Evolutionary conservation across 2,797 vertebrate genomes (phyloP), one percentile per base, ranked within the genome.

Genomic region (Ciconia nigra): DNA sequence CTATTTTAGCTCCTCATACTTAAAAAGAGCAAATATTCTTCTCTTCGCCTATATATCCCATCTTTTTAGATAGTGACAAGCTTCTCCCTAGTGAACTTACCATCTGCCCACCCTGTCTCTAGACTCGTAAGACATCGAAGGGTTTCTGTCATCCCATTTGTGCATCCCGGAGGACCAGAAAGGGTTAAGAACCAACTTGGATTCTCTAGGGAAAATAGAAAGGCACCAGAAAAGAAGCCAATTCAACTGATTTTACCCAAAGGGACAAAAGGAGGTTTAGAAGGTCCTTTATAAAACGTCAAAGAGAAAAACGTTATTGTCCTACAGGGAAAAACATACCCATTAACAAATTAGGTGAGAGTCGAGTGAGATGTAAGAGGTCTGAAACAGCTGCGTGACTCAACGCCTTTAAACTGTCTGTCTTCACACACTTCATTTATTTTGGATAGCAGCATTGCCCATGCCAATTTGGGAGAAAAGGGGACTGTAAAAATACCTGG

Each of bases 331-430:
- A 70, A 92, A 85, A 76, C 63, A 83, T 24, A n/a, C 5, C 76
- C 66, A 58, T 92, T 94, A 96, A 95, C 93, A 94, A 90, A 96
- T 69, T 8, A 93, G 82, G 89, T 88, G 89, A 89, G 87, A 90
- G 69, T 10, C 0, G 1, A 87, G 73, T 54, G 88, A 90, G 83
- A 76, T 44, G 65, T 72, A 35, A 93, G 77, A 93, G 67, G 81
- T 82, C 78, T 85, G 83, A 69, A 82, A 79, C 54, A 80, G 55
- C 57, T 19, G 62, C 81, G 65, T 78, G 89, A 77, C 70, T 93
- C 78, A 39, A 61, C 0, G 1, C 61, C 82, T 91, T 93, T 71
- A 81, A 78, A 70, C 39, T 35, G 35, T 2, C 86, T 70, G 63
- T 81, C 91, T 81, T 90, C 79, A 72, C 71, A 62, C 78, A 90